Base-by-base conservation (phyloP, 2,113 vertebrate genomes). In the Entomyzon cyanotis region DNA sequence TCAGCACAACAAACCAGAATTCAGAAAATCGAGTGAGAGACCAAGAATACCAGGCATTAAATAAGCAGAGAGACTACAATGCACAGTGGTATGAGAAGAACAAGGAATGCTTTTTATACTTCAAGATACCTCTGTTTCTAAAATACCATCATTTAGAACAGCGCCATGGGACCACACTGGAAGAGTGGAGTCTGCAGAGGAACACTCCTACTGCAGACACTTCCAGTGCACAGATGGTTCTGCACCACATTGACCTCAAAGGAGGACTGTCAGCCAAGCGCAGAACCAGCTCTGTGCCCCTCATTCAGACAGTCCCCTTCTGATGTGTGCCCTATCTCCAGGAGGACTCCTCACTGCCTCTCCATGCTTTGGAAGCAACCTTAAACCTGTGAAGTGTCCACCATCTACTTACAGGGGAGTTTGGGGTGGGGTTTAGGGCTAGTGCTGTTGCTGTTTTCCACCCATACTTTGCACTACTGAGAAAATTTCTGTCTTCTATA, bases 91-190 rank as follows among this genome's bases (percentile, higher is more conserved):
- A 95, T 30, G n/a, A 95, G 84, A 89, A 94, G 96, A 98, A 96
- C 75, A 91, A 96, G 96, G 97, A 98, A 98, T 97, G 97, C 91
- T 97, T 97, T 93, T 75, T 69, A 96, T 87, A 81, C 82, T 82
- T 92, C 68, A 86, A 77, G 93, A 87, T 90, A 56, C 83, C 59
- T 85, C 63, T 81, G 52, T 76, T 94, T 93, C 90, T 79, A 93
- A 96, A 95, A 74, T 82, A 94, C 85, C 93, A 80, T 19, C 46
- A 90, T 59, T 86, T 63, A 92, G 90, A 91, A 52, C 82, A 97
- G 90, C 92, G 88, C 8, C 35, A 68, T 47, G 93, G 94, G 93
- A 89, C 73, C 12, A 6, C 44, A 31, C 13, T 24, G 50, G 76
- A 87, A 89, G 87, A 89, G n/a, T n/a, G n/a, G n/a, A n/a, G n/a